Conservation (phyloP, 1,140 invertebrate genomes). For the Drosophila burlai region DNA sequence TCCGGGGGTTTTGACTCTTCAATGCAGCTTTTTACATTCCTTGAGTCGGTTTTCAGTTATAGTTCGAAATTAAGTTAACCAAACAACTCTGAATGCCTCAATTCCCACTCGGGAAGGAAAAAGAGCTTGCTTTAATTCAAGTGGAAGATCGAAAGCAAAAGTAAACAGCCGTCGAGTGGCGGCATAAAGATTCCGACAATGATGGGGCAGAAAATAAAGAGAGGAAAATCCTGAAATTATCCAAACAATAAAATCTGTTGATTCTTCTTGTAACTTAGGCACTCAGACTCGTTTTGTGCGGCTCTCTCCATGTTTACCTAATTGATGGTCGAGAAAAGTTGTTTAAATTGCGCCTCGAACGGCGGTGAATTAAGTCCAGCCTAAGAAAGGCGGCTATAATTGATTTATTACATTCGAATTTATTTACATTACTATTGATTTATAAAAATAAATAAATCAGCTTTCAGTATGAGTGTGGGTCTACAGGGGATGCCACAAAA, state of each 20-base stretch:
- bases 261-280: constrained; percentile 45
- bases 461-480: background rate
- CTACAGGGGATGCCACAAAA: too few relatives aligned
- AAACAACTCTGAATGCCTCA: constrained; percentile 42
- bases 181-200: constrained; percentile 71
- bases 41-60: constrained; percentile 27
- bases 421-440: background rate
- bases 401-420: constrained; percentile 2
- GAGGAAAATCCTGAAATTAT: constrained; percentile 57
- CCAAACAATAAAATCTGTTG: constrained; percentile 48
- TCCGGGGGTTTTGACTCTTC: constrained; percentile 16
- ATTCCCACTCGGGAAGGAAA: constrained; percentile 29
- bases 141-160: constrained; percentile 59
- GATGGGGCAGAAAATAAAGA: constrained; percentile 59
- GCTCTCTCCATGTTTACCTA: constrained; percentile 42
- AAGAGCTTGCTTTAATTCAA: constrained; percentile 44
- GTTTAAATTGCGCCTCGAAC: constrained; percentile 20
- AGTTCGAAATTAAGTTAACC: constrained; percentile 58
- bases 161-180: constrained; percentile 56
- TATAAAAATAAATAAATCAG: background rate
- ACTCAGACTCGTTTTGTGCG: constrained; percentile 31
- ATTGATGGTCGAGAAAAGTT: constrained; percentile 40
- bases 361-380: background rate
- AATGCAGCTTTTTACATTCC: constrained; percentile 31
- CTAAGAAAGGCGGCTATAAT: background rate